These are phyloP conservation scores for Ariolimax columbianus DNA, from an alignment of 2,888 invertebrate genomes.

Conservation along the genomic window DNA sequence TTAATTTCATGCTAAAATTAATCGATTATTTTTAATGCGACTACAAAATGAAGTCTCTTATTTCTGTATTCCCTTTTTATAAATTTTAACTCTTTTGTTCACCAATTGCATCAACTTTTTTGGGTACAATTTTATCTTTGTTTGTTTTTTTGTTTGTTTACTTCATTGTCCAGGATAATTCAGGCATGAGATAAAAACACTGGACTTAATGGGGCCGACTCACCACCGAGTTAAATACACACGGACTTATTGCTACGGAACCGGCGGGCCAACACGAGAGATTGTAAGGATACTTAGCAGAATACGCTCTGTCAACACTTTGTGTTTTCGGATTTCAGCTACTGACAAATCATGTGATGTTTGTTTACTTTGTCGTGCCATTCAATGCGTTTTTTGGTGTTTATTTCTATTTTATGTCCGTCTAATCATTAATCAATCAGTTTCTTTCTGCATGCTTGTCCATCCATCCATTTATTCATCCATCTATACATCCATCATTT, in stretches of 20 bases:
- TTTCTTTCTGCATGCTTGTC: background rate
- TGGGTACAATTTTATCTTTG: too few relatives aligned
- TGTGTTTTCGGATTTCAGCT: background rate
- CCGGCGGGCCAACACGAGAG: background rate
- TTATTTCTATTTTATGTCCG: too few relatives aligned
- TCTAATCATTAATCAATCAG: background rate
- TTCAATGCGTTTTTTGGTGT: too few relatives aligned
- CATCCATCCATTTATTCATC: too few relatives aligned
- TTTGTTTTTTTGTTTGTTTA: background rate
- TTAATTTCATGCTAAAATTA: background rate
- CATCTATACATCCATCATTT: too few relatives aligned
- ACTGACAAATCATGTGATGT: background rate
- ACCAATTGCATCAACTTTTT: background rate
- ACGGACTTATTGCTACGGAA: background rate
- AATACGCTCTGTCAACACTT: slow-evolving; percentile 12
- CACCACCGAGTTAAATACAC: slow-evolving; percentile 5
- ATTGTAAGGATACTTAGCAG: slow-evolving; percentile 12
- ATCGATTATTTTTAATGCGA: background rate
- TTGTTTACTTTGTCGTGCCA: background rate
- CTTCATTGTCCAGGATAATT: background rate
- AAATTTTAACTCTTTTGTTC: background rate
- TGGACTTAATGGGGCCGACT: background rate
- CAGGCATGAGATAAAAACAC: background rate
- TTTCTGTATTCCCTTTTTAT: background rate
- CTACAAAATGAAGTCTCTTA: background rate